Conservation (phyloP, 1,140 invertebrate species). For the Bombus picipes region DNA sequence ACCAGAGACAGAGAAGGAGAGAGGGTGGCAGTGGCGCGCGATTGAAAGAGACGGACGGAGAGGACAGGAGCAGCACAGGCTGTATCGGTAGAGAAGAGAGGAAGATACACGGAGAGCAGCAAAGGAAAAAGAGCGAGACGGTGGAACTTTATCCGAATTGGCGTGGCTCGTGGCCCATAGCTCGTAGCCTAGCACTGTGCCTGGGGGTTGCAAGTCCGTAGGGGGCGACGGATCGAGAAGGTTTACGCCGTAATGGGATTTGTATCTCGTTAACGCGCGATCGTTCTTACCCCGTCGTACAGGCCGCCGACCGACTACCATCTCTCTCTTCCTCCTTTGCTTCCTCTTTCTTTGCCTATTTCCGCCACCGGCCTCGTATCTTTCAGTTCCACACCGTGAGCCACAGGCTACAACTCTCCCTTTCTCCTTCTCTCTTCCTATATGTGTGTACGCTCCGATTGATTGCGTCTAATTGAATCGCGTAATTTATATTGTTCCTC, state of each 20-base stretch:
- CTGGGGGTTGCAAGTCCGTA: slow-evolving; percentile 77
- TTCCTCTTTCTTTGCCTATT: slow-evolving; percentile 42
- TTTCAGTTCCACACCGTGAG: neutral
- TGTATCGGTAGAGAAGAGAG: slow-evolving; percentile 20
- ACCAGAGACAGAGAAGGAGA: slow-evolving; percentile 54
- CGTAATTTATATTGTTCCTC: slow-evolving; percentile 76
- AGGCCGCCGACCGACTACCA: slow-evolving; percentile 72
- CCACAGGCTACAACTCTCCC: slow-evolving; percentile 32
- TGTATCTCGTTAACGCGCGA: slow-evolving; percentile 83
- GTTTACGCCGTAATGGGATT: slow-evolving; percentile 83
- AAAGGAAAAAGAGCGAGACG: slow-evolving; percentile 42
- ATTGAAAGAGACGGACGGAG: slow-evolving; percentile 40
- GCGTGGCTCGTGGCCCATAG: slow-evolving; percentile 79
- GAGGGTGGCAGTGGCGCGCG: neutral
- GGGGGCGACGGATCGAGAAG: slow-evolving; percentile 81
- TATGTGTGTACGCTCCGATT: slow-evolving; percentile 63
- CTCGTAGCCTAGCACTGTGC: slow-evolving; percentile 65
- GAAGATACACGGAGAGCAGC: neutral
- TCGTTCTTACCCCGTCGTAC: slow-evolving; percentile 80
- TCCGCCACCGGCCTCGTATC: slow-evolving; percentile 32
- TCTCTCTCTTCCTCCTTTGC: slow-evolving; percentile 44
- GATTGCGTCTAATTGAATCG: slow-evolving; percentile 80
- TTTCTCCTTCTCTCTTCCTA: neutral
- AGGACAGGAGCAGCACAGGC: slow-evolving; percentile 29
- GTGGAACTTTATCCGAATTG: slow-evolving; percentile 80